A percentile compares a stretch with the other conserved stretches of the same genome.
Conservation (phyloP, 2,113 vertebrate species). For the Junco hyemalis region DNA sequence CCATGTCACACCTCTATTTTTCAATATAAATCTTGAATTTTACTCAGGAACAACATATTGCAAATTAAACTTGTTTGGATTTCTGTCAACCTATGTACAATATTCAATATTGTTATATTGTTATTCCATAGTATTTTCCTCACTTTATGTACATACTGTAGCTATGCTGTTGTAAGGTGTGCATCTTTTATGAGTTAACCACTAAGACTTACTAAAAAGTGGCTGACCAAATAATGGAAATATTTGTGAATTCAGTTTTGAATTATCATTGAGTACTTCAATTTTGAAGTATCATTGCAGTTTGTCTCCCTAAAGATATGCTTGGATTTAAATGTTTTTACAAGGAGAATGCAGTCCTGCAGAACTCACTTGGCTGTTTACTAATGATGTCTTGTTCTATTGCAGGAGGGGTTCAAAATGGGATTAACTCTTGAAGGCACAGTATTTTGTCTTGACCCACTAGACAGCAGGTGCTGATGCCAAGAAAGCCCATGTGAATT, state of each 20-base stretch:
- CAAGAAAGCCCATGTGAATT: conserved; percentile 44
- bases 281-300: background rate
- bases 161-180: background rate
- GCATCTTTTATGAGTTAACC: background rate
- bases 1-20: background rate
- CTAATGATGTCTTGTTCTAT: conserved; percentile 61
- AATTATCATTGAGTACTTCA: too few species aligned
- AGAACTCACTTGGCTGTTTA: background rate
- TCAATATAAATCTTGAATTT: background rate
- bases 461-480: conserved; percentile 93
- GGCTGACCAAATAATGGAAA: background rate
- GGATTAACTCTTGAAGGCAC: conserved; percentile 98
- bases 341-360: background rate
- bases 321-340: background rate
- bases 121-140: background rate
- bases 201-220: background rate
- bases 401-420: conserved; percentile 99
- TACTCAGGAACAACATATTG: background rate
- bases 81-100: rapidly evolving
- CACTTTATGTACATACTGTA: background rate
- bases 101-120: background rate
- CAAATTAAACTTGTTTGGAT: background rate
- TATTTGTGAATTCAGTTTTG: background rate
- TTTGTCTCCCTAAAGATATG: background rate
- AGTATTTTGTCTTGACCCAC: conserved; percentile 92